Evolutionary conservation across 2,797 vertebrate species (phyloP).

Genomic region (Loriculus beryllinus): DNA sequence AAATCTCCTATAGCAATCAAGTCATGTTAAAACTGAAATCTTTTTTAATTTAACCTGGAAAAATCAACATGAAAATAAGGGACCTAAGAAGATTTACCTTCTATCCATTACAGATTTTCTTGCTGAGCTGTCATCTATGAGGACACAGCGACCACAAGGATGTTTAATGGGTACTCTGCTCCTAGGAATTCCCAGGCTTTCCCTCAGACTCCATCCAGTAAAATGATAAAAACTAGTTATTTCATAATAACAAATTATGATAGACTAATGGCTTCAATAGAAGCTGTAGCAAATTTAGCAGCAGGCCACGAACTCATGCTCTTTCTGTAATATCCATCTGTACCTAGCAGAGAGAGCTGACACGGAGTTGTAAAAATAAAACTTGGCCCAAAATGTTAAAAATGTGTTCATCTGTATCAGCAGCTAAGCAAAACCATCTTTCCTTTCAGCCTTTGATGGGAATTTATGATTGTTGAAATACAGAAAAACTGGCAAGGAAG

Average conservation of each 20-base stretch:
- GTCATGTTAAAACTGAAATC: neutral
- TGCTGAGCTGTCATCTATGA: neutral
- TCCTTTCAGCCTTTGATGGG: neutral
- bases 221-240: neutral
- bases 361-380: neutral
- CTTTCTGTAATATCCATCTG: neutral
- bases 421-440: neutral
- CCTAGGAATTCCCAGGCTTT: neutral
- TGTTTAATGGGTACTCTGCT: neutral
- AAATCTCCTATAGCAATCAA: neutral
- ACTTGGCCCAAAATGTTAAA: neutral
- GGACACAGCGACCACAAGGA: neutral
- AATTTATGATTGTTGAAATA: neutral
- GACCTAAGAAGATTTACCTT: neutral
- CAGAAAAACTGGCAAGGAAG: neutral
- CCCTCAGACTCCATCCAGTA: neutral
- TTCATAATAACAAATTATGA: neutral
- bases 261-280: neutral
- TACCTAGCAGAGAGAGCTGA: neutral
- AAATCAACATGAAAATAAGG: neutral
- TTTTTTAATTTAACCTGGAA: neutral
- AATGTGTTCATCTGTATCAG: neutral
- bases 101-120: neutral
- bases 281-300: neutral
- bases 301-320: neutral